Evolutionary conservation across 2,888 invertebrate species (phyloP), one percentile per base, ranked within the genome.

Genomic region (Agrotis clavis): DNA sequence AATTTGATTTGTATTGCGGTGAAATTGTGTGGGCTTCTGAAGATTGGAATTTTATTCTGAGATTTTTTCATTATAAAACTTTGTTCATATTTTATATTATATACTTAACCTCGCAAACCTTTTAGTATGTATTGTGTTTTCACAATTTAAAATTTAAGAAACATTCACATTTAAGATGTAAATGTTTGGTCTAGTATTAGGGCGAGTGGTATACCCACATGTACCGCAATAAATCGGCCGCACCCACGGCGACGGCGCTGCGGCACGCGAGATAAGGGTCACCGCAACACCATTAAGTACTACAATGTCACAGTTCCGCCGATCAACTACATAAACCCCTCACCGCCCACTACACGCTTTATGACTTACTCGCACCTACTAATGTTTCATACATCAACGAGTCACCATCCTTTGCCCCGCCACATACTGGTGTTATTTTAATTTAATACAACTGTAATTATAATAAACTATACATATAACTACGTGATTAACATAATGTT

Each of bases 401-500:
- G 51, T 64, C 56, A 69, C 50, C 51, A 56, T 71, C 66, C 18
- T 68, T 67, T 70, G 47, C 54, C 63, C 63, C 61, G 45, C 35
- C 61, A 61, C 57, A 77, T 71, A 78, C 72, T 50, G 82, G 82
- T 81, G 60, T 83, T 77, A 77, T 86, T 88, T 79, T 64, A 85
- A 87, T 84, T 74, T n/a, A 84, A 88, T 83, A 86, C 81, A 73
- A 85, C 74, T 76, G 75, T 86, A 88, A 87, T 85, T 86, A 87
- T 90, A 92, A 91, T 93, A 92, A 92, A 93, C 92, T 91, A 93
- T 90, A 41, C 41, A 41, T 41, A 92, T 92, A 93, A 94, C 93
- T 94, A 90, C 91, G 92, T 93, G 94, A 96, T 96, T 96, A 96
- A 95, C 95, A 96, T 96, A 96, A 96, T 96, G 95, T 95, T 95